Evolutionary conservation across 2,888 invertebrate genomes (phyloP).

Genomic region (Ichneumon xanthorius): DNA sequence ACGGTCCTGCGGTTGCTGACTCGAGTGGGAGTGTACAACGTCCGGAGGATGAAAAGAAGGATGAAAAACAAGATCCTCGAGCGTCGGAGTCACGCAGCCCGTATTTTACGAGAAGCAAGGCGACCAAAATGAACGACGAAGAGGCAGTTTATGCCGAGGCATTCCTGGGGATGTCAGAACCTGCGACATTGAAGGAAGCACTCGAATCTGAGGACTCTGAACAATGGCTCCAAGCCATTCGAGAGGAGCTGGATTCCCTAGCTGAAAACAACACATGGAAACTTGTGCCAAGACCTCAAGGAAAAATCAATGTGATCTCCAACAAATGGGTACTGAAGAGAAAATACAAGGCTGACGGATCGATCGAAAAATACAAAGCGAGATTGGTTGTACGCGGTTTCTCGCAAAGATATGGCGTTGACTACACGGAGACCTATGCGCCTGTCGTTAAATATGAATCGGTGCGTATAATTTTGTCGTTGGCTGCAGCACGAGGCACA

Average conservation of each 20-base stretch:
- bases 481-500: conserved; percentile 66
- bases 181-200: conserved; percentile 34
- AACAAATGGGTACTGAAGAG: conserved; percentile 32
- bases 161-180: conserved; percentile 20
- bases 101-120: conserved; percentile 28
- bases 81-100: conserved; percentile 5
- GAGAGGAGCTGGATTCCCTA: conserved; percentile 19
- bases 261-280: conserved; percentile 6
- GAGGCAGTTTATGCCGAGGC: conserved; percentile 32
- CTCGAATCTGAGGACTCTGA: conserved; percentile 13
- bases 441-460: conserved; percentile 66
- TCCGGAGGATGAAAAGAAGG: background rate
- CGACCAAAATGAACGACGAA: conserved; percentile 3
- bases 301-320: conserved; percentile 19
- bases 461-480: conserved; percentile 68
- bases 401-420: conserved; percentile 66
- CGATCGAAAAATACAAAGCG: conserved; percentile 59
- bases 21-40: too few species aligned
- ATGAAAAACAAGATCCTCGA: conserved; percentile 7
- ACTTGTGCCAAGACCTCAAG: conserved; percentile 30
- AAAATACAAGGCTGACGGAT: background rate
- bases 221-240: conserved; percentile 51
- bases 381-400: conserved; percentile 73
- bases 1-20: background rate
- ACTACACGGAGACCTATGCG: conserved; percentile 69